These are phyloP conservation scores for Chionomys nivalis DNA, from an alignment of 2,113 vertebrate genomes.

Conservation along the genomic window DNA sequence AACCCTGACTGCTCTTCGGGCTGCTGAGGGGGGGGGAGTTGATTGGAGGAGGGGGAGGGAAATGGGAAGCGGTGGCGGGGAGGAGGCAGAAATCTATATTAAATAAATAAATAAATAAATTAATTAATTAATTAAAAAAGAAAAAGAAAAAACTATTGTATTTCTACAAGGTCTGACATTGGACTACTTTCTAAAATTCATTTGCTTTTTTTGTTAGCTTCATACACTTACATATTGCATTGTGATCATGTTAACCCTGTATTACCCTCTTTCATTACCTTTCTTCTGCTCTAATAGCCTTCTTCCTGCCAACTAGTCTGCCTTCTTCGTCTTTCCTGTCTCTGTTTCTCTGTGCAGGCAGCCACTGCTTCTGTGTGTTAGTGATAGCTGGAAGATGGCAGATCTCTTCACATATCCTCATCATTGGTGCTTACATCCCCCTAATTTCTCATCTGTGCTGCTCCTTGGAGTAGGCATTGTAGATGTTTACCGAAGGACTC, in stretches of 20 bases:
- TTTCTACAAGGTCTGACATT: background rate
- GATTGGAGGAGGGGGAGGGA: no score
- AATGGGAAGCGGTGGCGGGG: no score
- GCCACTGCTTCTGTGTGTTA: background rate
- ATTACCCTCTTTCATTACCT: background rate
- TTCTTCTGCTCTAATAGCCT: background rate
- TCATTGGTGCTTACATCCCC: background rate
- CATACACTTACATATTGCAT: no score
- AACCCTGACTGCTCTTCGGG: no score
- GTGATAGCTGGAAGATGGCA: background rate
- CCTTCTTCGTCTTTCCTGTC: background rate
- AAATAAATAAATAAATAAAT: no score
- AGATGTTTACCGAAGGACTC: background rate
- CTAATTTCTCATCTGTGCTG: background rate
- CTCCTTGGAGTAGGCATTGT: no score
- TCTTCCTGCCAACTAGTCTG: background rate
- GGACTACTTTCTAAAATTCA: background rate
- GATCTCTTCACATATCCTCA: background rate
- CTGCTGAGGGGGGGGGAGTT: no score
- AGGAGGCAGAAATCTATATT: no score
- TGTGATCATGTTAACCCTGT: background rate
- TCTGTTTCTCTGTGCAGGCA: background rate
- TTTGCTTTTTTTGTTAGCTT: background rate
- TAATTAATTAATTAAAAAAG: no score
- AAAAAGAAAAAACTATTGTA: background rate